A percentile compares a stretch with the other conserved stretches of the same genome.
Evolutionary conservation across 2,888 invertebrate genomes (phyloP).

Genomic region (Pseudococcus jackbeardsleyi): DNA sequence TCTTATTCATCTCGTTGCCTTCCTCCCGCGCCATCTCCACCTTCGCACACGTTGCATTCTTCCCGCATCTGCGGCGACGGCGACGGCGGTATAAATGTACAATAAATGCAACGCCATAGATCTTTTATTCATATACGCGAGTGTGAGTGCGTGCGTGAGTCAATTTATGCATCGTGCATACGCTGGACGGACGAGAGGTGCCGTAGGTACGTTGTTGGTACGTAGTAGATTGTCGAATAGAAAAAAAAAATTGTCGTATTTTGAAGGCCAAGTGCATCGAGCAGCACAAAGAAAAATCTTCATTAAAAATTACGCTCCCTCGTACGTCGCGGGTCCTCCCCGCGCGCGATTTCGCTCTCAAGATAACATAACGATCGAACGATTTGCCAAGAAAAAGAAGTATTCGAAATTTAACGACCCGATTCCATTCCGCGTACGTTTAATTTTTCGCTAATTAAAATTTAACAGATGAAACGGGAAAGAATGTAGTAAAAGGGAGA

Average conservation of each 20-base stretch:
- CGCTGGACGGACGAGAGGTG: neutral
- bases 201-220: too few relatives aligned
- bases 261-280: conserved; percentile 16
- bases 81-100: neutral
- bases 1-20: neutral
- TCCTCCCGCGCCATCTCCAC: neutral
- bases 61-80: neutral
- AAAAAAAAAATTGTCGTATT: neutral
- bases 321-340: neutral
- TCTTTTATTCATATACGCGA: neutral
- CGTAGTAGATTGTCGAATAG: neutral
- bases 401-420: neutral
- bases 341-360: neutral
- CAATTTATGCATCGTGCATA: neutral
- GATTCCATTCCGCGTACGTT: neutral
- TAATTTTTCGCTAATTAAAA: conserved; percentile 6
- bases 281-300: neutral
- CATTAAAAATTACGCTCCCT: neutral
- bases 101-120: neutral
- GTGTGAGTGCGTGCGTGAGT: neutral
- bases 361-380: neutral
- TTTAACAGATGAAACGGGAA: neutral
- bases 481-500: neutral
- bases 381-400: conserved; percentile 4
- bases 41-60: neutral